Evolutionary conservation across 2,888 invertebrate species (phyloP).

Genomic region (Bhutanitis thaidina): DNA sequence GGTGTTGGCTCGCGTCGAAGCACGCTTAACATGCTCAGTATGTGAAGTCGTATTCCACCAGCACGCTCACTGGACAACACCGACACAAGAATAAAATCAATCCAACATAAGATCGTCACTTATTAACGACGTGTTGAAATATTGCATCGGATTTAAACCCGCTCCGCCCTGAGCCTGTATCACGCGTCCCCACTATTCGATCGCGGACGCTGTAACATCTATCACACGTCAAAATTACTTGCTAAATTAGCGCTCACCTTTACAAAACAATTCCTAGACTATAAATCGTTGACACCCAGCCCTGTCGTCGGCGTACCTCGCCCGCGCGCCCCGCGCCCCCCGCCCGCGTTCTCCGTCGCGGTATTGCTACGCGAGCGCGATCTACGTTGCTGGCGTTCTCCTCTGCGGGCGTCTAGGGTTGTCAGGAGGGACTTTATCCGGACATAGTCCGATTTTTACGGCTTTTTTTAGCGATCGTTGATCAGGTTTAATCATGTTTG

Average conservation of each 20-base stretch:
- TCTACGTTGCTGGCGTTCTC: constrained; percentile 18
- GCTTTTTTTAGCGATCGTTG: too few relatives aligned
- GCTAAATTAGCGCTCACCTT: constrained; percentile 52
- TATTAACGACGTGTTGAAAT: constrained; percentile 7
- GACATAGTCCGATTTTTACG: too few relatives aligned
- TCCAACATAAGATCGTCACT: not conserved
- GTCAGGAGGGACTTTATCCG: too few relatives aligned
- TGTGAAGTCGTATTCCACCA: too few relatives aligned
- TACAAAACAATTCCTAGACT: constrained; percentile 52
- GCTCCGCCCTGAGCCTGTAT: not conserved
- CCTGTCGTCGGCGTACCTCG: constrained; percentile 40
- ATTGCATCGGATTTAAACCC: not conserved
- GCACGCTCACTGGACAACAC: too few relatives aligned
- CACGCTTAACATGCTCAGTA: too few relatives aligned
- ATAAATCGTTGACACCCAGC: constrained; percentile 55
- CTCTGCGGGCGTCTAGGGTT: not conserved
- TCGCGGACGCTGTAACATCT: constrained; percentile 8
- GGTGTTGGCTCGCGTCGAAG: too few relatives aligned
- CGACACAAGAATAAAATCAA: not conserved
- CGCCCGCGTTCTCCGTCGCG: constrained; percentile 19
- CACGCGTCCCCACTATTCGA: constrained; percentile 4
- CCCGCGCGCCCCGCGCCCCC: constrained; percentile 21
- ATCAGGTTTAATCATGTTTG: too few relatives aligned
- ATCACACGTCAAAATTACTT: constrained; percentile 15
- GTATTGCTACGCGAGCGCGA: constrained; percentile 22